A percentile compares a stretch with the other conserved stretches of the same genome.
phyloP scores from a whole-genome alignment of 2,797 vertebrate species.

The Hylomyscus alleni region DNA sequence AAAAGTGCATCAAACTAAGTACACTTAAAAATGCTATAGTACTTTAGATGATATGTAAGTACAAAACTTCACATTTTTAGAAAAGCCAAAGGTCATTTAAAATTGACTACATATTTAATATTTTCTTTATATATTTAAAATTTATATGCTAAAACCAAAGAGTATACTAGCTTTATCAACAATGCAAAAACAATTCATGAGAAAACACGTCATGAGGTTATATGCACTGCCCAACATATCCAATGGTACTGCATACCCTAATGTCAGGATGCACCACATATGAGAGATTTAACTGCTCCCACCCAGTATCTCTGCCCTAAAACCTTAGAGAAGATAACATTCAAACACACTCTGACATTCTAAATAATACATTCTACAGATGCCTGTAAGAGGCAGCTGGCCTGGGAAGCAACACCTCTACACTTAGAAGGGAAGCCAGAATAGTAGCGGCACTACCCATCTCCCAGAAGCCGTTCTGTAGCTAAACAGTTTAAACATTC shows the following conservation, averaged over 20 bases:
- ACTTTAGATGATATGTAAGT: slow-evolving; percentile 75
- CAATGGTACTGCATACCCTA: background rate
- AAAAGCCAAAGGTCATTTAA: slow-evolving; percentile 47
- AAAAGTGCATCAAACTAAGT: slow-evolving; percentile 83
- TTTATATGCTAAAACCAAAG: slow-evolving; percentile 48
- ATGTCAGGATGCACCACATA: background rate
- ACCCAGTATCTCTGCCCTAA: background rate
- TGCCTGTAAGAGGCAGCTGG: background rate
- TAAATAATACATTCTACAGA: background rate
- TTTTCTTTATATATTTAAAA: slow-evolving; percentile 64
- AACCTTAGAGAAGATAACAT: background rate
- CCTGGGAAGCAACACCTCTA: background rate
- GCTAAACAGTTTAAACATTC: slow-evolving; percentile 35
- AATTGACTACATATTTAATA: slow-evolving; percentile 53
- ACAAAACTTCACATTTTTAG: slow-evolving; percentile 80
- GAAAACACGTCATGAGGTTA: background rate
- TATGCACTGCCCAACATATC: background rate
- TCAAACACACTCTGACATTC: slow-evolving; percentile 27
- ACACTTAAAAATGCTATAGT: slow-evolving; percentile 78
- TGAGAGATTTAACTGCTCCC: background rate
- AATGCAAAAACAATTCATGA: slow-evolving; percentile 40
- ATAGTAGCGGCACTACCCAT: too few species aligned
- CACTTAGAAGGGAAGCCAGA: background rate
- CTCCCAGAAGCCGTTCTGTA: background rate
- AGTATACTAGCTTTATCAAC: slow-evolving; percentile 17